A percentile compares a stretch with the other conserved stretches of the same genome.
Evolutionary conservation across 2,113 vertebrate species (phyloP).

Genomic region (Rhea americana): DNA sequence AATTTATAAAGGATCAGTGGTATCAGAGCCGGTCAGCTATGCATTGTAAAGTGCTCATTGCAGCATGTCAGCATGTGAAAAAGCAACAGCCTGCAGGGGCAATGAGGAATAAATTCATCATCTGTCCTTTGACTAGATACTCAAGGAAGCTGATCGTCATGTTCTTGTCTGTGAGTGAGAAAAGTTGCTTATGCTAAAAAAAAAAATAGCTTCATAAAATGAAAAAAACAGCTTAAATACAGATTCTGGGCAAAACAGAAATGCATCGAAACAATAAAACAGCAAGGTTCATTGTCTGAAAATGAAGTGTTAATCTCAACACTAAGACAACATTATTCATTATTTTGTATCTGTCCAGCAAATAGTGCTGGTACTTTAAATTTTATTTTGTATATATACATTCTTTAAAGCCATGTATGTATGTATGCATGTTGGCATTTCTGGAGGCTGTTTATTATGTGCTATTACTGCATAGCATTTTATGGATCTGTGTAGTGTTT

Average conservation of each 20-base stretch:
- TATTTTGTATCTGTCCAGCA: background rate
- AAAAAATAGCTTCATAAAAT: conserved; percentile 9
- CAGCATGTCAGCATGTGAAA: background rate
- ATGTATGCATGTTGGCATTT: background rate
- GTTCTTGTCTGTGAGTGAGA: background rate
- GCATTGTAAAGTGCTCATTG: conserved; percentile 33
- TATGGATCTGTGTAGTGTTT: background rate
- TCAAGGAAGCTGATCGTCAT: conserved; percentile 8
- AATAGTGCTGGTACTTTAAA: background rate
- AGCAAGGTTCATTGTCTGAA: background rate
- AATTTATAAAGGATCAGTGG: conserved; percentile 61
- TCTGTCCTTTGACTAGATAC: background rate
- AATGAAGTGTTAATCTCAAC: background rate
- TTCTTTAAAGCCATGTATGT: background rate
- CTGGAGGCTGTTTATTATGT: background rate
- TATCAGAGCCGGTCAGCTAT: conserved; percentile 35
- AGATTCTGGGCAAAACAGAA: background rate
- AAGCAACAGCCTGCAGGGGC: background rate
- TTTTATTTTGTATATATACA: background rate
- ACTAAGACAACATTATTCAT: background rate
- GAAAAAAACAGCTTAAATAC: background rate
- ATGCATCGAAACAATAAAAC: background rate
- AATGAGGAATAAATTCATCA: conserved; percentile 16
- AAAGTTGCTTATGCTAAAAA: conserved; percentile 5
- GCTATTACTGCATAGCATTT: background rate